phyloP scores from a whole-genome alignment of 2,797 vertebrate species.

The Myripristis jacobus region DNA sequence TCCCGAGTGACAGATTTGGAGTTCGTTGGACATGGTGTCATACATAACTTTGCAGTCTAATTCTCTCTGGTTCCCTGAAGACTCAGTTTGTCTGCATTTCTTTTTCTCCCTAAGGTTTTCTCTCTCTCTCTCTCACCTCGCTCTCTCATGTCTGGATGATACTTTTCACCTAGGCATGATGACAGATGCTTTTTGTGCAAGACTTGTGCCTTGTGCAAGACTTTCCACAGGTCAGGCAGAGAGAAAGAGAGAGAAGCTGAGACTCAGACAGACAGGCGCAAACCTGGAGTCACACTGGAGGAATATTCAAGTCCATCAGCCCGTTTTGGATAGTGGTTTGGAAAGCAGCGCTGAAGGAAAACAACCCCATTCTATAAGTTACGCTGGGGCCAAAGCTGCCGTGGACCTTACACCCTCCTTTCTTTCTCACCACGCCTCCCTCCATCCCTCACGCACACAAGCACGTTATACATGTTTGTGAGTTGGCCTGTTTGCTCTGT shows the following conservation, averaged over 20 bases:
- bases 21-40: not conserved
- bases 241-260: not conserved
- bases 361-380: not conserved
- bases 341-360: not conserved
- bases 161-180: not conserved
- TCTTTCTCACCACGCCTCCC: not conserved
- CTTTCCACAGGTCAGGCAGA: constrained; percentile 18
- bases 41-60: not conserved
- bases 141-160: not conserved
- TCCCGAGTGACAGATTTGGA: not conserved
- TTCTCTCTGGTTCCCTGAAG: not conserved
- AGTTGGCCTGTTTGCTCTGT: constrained; percentile 15
- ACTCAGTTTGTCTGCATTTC: not conserved
- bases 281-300: not conserved
- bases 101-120: not conserved
- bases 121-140: no score
- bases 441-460: not conserved
- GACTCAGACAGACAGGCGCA: not conserved
- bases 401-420: not conserved
- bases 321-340: not conserved
- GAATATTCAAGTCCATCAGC: not conserved
- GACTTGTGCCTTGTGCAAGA: no score
- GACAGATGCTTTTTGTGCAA: no score
- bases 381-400: not conserved
- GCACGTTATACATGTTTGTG: not conserved